phyloP scores from a whole-genome alignment of 92 coral and sea anemone species.

The Parazoanthus atlanticus region DNA sequence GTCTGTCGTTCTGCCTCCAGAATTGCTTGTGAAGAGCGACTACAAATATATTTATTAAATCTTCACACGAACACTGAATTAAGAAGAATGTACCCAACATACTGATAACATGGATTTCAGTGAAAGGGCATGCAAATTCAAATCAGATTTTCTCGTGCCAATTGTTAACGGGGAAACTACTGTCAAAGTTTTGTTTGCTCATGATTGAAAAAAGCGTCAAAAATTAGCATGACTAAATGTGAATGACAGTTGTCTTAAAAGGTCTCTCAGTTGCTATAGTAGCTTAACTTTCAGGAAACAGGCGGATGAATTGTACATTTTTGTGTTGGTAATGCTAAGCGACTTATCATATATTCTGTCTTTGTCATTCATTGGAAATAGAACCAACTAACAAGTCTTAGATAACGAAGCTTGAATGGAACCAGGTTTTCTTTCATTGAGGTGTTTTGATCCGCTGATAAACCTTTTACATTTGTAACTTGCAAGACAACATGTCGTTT shows the following conservation, averaged over 20 bases:
- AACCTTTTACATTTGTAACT: neutral
- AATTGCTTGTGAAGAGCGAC: no score
- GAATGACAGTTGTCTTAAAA: constrained; percentile 22
- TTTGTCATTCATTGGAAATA: neutral
- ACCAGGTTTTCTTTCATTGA: neutral
- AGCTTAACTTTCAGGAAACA: neutral
- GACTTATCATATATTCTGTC: neutral
- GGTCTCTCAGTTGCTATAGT: constrained; percentile 23
- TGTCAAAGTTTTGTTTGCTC: constrained; percentile 9
- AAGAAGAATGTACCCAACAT: neutral
- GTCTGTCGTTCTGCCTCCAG: no score
- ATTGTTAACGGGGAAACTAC: neutral
- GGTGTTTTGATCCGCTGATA: neutral
- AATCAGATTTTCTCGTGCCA: neutral
- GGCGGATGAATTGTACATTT: constrained; percentile 4
- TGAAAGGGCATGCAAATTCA: neutral
- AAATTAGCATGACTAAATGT: constrained; percentile 13
- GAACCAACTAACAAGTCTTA: neutral
- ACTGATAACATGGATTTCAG: neutral
- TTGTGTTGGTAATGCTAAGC: constrained; percentile 7
- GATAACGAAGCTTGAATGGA: neutral
- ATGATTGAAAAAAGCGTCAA: neutral
- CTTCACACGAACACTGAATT: no score
- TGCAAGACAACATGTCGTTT: constrained; percentile 19
- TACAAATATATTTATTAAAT: no score